Base-by-base conservation (phyloP, 1,140 invertebrate species). In the Lepidurus couesii region DNA sequence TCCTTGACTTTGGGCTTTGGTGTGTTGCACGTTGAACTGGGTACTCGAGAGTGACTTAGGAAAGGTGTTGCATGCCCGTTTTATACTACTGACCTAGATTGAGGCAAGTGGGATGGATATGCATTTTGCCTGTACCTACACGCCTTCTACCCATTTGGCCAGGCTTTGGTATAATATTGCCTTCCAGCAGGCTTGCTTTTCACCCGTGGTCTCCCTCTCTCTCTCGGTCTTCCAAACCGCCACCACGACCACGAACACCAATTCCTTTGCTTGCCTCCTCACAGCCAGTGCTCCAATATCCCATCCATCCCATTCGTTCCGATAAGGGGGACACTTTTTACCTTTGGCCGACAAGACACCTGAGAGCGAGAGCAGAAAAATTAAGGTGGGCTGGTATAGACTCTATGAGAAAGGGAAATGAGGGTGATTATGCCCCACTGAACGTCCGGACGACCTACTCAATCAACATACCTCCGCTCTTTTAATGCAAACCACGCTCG, bases 31-130 rank as follows among this genome's bases (percentile, higher is more conserved):
- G 53, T n/a, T 65, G 53, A 13, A 65, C 6, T 65, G 53, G 21
- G 53, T 21, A 65, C 53, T 65, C 21, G 53, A 9, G 53, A 65
- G 53, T 65, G 53, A 65, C 53, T 65, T 65, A 21, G 13, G 53
- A 65, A 65, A 65, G 53, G 53, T 65, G 21, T 21, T 7, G 53
- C 16, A 7, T n/a, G 16, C 53, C 21, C 9, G 1, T 65, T 65
- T 65, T 65, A 65, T 65, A 65, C 53, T 65, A 65, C 53, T 65
- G 53, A 65, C 53, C 53, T 7, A 65, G 53, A 65, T 65, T 65
- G 13, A 65, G 53, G 53, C 53, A 65, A 65, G 53, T 65, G 53
- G 53, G 53, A 65, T 65, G 53, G 53, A 65, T 65, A 21, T 65
- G 53, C 6, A 65, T 34, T 34, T 34, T 34, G 34, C 34, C 34